Conservation (phyloP, 2,797 vertebrate species). For the Tarsius wallacei region DNA sequence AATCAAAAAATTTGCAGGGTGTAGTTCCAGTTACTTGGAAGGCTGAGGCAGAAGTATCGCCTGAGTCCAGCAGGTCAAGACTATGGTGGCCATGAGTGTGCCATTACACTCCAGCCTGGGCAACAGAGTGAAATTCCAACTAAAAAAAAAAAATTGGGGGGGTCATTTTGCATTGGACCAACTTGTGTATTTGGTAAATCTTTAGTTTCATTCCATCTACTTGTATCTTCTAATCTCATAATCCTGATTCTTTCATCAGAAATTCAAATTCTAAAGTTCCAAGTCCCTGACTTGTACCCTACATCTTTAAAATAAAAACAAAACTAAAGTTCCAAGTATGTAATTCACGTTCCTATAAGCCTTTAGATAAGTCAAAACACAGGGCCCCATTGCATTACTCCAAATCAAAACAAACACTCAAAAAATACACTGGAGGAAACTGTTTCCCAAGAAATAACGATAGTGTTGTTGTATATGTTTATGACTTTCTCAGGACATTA, state of each 20-base stretch:
- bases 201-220: not conserved
- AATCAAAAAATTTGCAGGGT: no score
- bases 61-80: no score
- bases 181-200: not conserved
- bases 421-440: not conserved
- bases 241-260: not conserved
- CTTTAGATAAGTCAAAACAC: not conserved
- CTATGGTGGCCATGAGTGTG: no score
- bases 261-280: conserved; percentile 28
- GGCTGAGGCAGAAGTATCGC: no score
- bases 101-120: no score
- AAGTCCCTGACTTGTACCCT: not conserved
- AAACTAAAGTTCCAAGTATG: not conserved
- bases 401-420: conserved; percentile 48
- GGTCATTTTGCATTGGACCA: not conserved
- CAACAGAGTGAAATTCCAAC: no score
- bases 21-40: no score
- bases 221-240: not conserved
- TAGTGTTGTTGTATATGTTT: not conserved
- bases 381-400: not conserved
- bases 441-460: conserved; percentile 37
- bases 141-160: no score
- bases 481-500: not conserved
- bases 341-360: not conserved
- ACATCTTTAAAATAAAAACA: no score